Conservation (phyloP, 2,888 invertebrate genomes). For the Dryobotodes eremita region DNA sequence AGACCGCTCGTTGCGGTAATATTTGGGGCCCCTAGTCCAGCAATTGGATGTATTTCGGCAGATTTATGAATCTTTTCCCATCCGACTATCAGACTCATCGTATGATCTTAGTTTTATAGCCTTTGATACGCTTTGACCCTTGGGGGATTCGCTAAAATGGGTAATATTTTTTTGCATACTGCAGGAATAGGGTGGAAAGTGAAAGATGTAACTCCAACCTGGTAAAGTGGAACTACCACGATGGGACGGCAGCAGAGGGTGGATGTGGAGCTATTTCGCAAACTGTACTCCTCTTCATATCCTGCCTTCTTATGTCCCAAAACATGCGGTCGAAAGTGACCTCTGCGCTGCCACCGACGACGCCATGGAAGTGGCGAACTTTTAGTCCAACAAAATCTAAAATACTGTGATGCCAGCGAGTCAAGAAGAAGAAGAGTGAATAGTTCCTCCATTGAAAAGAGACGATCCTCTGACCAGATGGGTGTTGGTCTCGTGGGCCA, state of each 20-base stretch:
- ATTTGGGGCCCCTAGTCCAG: not conserved
- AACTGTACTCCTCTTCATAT: not conserved
- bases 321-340: not conserved
- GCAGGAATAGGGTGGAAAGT: not conserved
- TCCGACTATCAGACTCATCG: not conserved
- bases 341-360: not conserved
- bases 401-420: not conserved
- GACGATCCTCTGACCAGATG: not conserved
- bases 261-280: not conserved
- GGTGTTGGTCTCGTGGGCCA: not conserved
- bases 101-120: not conserved
- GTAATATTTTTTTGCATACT: not conserved
- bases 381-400: not conserved
- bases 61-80: too few relatives aligned
- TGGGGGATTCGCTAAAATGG: not conserved
- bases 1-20: not conserved
- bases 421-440: not conserved
- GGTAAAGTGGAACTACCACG: not conserved
- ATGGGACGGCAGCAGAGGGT: not conserved
- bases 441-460: not conserved
- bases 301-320: not conserved
- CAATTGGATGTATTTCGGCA: not conserved
- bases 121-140: too few relatives aligned
- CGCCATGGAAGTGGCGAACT: not conserved
- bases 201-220: not conserved